Evolutionary conservation across 2,113 vertebrate species (phyloP), one percentile per base, ranked within the genome.

Genomic region (Zosterops borbonicus): DNA sequence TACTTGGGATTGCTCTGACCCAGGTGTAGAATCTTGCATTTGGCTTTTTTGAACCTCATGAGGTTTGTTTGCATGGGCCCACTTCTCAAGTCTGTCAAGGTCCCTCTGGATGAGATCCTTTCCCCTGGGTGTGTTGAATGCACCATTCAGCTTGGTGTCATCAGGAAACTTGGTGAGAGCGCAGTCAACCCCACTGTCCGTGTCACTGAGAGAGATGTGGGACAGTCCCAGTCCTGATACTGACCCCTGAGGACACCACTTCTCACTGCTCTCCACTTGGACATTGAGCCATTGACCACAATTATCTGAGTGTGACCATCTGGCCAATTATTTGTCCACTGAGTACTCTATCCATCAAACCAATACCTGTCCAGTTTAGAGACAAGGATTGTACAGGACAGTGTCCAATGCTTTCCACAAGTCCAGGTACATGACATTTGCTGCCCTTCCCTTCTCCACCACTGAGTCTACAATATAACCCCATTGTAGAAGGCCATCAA

Each of bases 401-500:
- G 11, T 11, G 14, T 39, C 29, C 41, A 60, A 2, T 47, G 16
- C 46, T 47, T 60, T 60, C 24, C 16, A 41, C 28, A 75, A 25
- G 24, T 25, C 33, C 24, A 44, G 7, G 28, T n/a, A 39, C 20
- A 6, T 4, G 4, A 25, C 9, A n/a, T 29, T 13, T 53, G 15
- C n/a, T 68, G n/a, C 28, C 11, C 13, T 53, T 53, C n/a, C 24
- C 16, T 29, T 39, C 46, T 33, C 37, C 23, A 52, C 27, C 22
- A 44, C 23, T 23, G 17, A 21, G 18, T 55, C 22, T 41, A 12
- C 0, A 0, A 28, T 60, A 13, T 22, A 60, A 60, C 12, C n/a
- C 19, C 11, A 5, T 17, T 0, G 0, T 2, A 46, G 53, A 46
- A 60, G 23, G 11, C 33, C 22, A 59, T 15, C 11, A 60, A 67